phyloP scores from a whole-genome alignment of 2,113 vertebrate genomes.

The Serinus canaria region DNA sequence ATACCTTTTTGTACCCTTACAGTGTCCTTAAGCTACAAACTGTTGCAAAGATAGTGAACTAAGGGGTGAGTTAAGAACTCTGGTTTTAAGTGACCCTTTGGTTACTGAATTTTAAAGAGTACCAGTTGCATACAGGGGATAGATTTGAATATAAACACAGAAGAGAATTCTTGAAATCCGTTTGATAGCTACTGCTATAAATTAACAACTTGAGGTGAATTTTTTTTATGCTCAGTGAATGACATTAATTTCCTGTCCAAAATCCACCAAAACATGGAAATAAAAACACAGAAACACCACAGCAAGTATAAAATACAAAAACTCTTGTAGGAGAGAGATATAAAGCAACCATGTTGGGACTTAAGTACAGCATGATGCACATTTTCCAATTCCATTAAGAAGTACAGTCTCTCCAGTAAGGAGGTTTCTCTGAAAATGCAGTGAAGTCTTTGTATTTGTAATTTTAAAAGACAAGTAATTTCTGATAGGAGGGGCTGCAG shows the following conservation, averaged over 20 bases:
- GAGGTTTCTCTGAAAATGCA: not conserved
- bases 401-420: not conserved
- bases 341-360: not conserved
- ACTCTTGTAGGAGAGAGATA: not conserved
- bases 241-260: not conserved
- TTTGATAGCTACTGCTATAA: not conserved
- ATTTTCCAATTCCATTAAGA: not conserved
- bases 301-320: not conserved
- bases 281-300: not conserved
- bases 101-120: not conserved
- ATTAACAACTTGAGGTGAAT: not conserved
- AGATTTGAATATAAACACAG: not conserved
- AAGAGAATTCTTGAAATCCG: not conserved
- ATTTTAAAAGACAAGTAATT: not conserved
- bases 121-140: not conserved
- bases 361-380: not conserved
- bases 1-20: not conserved
- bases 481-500: not conserved
- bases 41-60: not conserved
- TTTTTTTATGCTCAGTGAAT: not conserved
- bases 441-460: not conserved
- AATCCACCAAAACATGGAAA: not conserved
- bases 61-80: not conserved
- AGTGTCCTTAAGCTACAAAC: not conserved
- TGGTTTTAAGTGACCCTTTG: not conserved